phyloP scores from a whole-genome alignment of 2,113 vertebrate genomes.

The Tachysurus vachellii region DNA sequence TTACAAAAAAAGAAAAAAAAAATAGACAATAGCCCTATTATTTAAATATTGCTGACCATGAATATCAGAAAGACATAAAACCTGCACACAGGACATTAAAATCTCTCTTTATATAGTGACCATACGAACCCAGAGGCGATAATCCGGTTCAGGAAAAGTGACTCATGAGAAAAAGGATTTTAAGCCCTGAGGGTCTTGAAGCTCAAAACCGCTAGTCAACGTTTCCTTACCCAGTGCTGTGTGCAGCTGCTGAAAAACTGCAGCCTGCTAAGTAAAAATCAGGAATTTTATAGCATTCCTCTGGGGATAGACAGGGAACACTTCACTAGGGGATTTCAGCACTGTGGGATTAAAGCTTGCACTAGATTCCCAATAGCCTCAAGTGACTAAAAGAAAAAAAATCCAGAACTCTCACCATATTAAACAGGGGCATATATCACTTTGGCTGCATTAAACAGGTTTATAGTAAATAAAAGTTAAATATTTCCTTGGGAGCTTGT shows the following conservation, averaged over 20 bases:
- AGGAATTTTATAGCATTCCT: conserved; percentile 44
- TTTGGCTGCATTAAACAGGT: conserved; percentile 67
- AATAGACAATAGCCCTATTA: neutral
- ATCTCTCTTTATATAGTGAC: conserved; percentile 29
- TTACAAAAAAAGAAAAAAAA: neutral
- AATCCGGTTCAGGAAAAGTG: conserved; percentile 49
- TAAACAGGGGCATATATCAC: conserved; percentile 69
- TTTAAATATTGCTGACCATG: conserved; percentile 11
- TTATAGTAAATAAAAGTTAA: conserved; percentile 69
- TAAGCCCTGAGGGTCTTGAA: conserved; percentile 49
- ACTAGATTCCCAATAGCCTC: conserved; percentile 59
- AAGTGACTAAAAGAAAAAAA: conserved; percentile 46
- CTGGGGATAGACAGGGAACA: conserved; percentile 28
- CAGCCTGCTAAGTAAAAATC: conserved; percentile 33
- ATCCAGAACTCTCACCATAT: conserved; percentile 52
- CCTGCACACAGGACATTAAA: conserved; percentile 36
- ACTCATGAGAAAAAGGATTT: conserved; percentile 47
- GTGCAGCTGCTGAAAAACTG: conserved; percentile 45
- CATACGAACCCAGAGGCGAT: conserved; percentile 44
- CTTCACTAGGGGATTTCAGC: conserved; percentile 44
- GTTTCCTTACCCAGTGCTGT: conserved; percentile 31
- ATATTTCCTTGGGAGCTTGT: conserved; percentile 60
- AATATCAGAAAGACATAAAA: conserved; percentile 32
- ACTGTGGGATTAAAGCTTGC: conserved; percentile 42
- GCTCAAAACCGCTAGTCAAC: conserved; percentile 30